Percentiles rank a stretch among this genome's conserved stretches.
Conservation (phyloP, 2,113 vertebrate species). For the Ciconia maguari region DNA sequence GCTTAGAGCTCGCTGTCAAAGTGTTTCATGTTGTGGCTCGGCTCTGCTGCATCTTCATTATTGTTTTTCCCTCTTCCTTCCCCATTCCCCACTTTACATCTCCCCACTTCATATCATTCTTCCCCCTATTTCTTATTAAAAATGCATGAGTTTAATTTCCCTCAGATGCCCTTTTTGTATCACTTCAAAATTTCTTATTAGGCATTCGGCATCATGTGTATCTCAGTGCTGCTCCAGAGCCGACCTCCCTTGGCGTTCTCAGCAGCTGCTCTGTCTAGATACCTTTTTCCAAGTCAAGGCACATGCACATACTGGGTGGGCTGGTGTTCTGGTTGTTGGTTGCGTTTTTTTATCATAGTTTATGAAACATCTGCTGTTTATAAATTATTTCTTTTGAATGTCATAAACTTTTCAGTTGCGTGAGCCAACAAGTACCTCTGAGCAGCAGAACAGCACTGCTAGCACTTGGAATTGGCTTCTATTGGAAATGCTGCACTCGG, state of each 20-base stretch:
- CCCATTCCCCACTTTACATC: background rate
- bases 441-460: background rate
- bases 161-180: background rate
- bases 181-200: background rate
- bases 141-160: background rate
- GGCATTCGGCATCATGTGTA: background rate
- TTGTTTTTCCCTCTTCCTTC: background rate
- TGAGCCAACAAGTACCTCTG: background rate
- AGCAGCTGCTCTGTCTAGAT: slow-evolving; percentile 16
- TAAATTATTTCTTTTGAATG: slow-evolving; percentile 53
- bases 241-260: background rate
- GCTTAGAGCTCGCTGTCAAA: background rate
- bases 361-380: slow-evolving; percentile 57
- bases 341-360: background rate
- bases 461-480: background rate
- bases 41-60: background rate
- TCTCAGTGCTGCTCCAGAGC: background rate
- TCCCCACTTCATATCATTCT: background rate
- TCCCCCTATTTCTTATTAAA: background rate
- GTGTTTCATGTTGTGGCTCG: fast-evolving
- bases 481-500: background rate
- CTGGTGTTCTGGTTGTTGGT: background rate
- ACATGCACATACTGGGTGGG: background rate
- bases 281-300: background rate
- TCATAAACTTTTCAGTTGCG: background rate